Evolutionary conservation across 2,888 invertebrate species (phyloP), one percentile per base, ranked within the genome.

Genomic region (Leptopterna dolabrata): DNA sequence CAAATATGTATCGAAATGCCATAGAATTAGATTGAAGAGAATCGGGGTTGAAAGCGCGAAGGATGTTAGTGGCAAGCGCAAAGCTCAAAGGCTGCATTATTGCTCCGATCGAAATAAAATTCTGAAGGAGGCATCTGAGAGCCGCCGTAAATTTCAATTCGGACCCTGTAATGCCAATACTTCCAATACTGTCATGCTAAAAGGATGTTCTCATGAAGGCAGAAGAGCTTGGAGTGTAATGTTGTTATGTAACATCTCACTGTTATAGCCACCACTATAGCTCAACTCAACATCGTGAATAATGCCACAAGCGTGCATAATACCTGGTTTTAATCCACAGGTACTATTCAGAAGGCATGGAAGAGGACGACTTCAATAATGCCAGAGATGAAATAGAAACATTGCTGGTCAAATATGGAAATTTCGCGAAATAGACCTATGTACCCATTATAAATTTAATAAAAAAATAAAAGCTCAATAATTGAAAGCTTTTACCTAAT

Each of bases 271-370:
- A 47, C 47, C 47, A 13, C 47, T 13, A 47, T 47, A 47, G 47
- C 47, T 47, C 47, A 47, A 47, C 47, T 14, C 63, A 63, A 63
- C 16, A 6, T 6, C 63, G 4, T 6, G n/a, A 11, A 63, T 9
- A 11, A 63, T 63, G 16, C 4, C 7, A 11, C 24, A 63, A n/a
- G n/a, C n/a, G n/a, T n/a, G n/a, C n/a, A n/a, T n/a, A n/a, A n/a
- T n/a, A n/a, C n/a, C n/a, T n/a, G n/a, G n/a, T n/a, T n/a, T n/a
- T n/a, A n/a, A n/a, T n/a, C n/a, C 19, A 11, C 70, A 83, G 83
- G 70, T 83, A 83, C 47, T 63, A 36, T 27, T 30, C 43, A 70
- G 83, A 83, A 70, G 83, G 83, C 30, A 83, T 83, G 83, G 83
- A 83, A 70, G 70, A 83, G 27, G n/a, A 36, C 16, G 83, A 83